Evolutionary conservation across 2,888 invertebrate species (phyloP).

Genomic region (Iselma pallidipennis): DNA sequence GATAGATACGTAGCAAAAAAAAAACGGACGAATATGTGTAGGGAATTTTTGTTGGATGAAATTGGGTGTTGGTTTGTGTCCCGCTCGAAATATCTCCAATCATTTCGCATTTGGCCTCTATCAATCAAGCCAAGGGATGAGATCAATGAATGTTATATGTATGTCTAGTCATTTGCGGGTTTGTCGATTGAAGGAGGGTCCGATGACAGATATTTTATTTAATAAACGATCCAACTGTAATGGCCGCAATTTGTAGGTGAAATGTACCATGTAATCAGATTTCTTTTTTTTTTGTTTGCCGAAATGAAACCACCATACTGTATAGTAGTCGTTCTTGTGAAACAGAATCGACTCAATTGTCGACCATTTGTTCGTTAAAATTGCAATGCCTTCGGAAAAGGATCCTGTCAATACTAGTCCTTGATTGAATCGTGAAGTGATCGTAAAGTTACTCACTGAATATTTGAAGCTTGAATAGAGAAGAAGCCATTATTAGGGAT

Average conservation of each 20-base stretch:
- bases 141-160: slow-evolving; percentile 19
- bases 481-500: background rate
- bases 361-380: background rate
- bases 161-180: slow-evolving; percentile 5
- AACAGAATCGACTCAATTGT: background rate
- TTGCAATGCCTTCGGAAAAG: background rate
- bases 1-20: too few species aligned
- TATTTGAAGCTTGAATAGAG: too few species aligned
- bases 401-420: background rate
- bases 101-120: slow-evolving; percentile 17
- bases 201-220: slow-evolving; percentile 25
- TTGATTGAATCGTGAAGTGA: background rate
- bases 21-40: too few species aligned
- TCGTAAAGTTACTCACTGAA: background rate
- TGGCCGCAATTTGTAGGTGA: slow-evolving; percentile 18
- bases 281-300: slow-evolving; percentile 7
- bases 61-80: background rate
- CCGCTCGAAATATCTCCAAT: background rate
- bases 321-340: background rate
- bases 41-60: slow-evolving; percentile 5
- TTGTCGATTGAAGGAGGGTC: slow-evolving; percentile 14
- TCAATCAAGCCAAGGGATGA: slow-evolving; percentile 14
- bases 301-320: background rate
- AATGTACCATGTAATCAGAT: slow-evolving; percentile 18
- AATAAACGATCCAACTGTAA: slow-evolving; percentile 19